Evolutionary conservation across 2,888 invertebrate species (phyloP).

Genomic region (Protodeltote pygarga): DNA sequence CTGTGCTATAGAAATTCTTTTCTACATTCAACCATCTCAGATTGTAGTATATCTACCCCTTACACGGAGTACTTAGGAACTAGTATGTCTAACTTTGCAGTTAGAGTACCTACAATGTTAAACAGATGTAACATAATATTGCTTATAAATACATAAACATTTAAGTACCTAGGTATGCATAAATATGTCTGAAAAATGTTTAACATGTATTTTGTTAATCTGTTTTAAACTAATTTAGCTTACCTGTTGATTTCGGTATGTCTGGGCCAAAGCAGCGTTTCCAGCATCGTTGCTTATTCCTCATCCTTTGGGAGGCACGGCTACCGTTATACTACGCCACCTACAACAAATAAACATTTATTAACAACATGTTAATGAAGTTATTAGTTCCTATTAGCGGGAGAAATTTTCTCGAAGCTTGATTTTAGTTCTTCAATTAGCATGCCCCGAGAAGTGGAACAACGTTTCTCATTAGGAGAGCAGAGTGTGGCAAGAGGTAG

Average conservation of each 20-base stretch:
- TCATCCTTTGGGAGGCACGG: conserved; percentile 82
- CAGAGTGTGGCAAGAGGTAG: conserved; percentile 81
- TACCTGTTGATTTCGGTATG: conserved; percentile 78
- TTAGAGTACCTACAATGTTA: too few species aligned
- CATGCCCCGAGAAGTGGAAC: conserved; percentile 74
- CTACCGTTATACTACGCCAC: conserved; percentile 59
- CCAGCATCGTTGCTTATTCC: conserved; percentile 80
- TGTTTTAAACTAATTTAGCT: conserved; percentile 26
- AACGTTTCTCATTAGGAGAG: conserved; percentile 81
- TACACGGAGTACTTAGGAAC: too few species aligned
- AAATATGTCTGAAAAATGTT: too few species aligned
- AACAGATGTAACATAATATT: too few species aligned
- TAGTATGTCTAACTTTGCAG: too few species aligned
- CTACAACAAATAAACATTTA: conserved; percentile 64
- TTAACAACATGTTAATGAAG: conserved; percentile 40
- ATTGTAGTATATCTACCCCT: too few species aligned
- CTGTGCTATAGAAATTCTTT: too few species aligned
- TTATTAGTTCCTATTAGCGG: conserved; percentile 70
- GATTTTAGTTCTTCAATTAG: conserved; percentile 69
- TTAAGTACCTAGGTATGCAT: too few species aligned
- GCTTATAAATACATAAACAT: too few species aligned
- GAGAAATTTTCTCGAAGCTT: conserved; percentile 59
- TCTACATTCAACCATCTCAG: too few species aligned
- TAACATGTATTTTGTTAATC: too few species aligned
- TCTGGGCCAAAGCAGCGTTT: conserved; percentile 74